Base-by-base conservation (phyloP, 2,888 invertebrate genomes). In the Agriopis marginaria region DNA sequence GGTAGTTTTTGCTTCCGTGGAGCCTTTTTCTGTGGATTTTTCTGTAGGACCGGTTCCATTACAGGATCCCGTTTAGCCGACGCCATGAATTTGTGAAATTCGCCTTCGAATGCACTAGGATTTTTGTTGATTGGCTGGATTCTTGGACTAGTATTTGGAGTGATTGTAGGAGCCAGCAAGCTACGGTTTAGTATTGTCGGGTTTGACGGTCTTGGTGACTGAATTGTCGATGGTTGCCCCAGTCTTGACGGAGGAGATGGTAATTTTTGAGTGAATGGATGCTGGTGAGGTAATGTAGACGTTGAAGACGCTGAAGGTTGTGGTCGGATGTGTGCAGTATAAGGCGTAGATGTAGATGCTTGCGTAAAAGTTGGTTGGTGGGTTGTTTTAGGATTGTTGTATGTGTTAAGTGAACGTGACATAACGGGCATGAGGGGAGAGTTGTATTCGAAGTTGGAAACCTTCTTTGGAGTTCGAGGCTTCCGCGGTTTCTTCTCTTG, bases 71-170 rank as follows among this genome's bases (percentile, higher is more conserved):
- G n/a, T 17, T 71, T 49, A 0, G 63, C 32, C 51, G 65, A 73
- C 0, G 77, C 66, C 91, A 93, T 92, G 64, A 94, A 94, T 72
- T 91, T 93, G 63, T 90, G 86, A 73, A 92, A 94, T 74, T 93
- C 94, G 0, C 86, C 85, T 71, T 91, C 88, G 59, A 92, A 94
- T 0, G 93, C 92, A n/a, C 85, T 91, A 0, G 92, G 91, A 49
- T 90, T 89, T 70, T 91, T 93, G 66, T 92, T 90, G 0, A 92
- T 76, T 0, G 92, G 92, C 17, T 83, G 81, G 3, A 91, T 60
- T 0, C 89, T 83, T 39, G 81, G 69, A 62, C 68, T 66, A 23
- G 58, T 49, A 47, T 23, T 45, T 58, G 23, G 12, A 32, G 23
- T 5, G 44, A 39, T 40, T 39, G 42, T 10, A 89, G 86, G 67